Evolutionary conservation across 2,113 vertebrate species (phyloP), one percentile per base, ranked within the genome.

Genomic region (Cavia porcellus): DNA sequence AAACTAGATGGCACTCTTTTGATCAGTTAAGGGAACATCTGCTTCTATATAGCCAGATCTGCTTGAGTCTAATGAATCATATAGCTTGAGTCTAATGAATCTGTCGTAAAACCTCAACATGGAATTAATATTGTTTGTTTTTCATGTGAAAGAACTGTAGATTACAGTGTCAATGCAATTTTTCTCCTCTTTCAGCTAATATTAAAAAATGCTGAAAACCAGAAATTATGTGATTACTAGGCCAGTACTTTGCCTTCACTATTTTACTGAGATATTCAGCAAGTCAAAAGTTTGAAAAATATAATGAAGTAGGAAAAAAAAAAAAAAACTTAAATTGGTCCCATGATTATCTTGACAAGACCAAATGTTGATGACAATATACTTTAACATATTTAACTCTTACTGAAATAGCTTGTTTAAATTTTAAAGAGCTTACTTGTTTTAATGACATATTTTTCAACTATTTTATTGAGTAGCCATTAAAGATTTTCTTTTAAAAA

Each of bases 381-480:
- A 47, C 14, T 84, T 85, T 81, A 75, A 92, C 32, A 89, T 61
- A 62, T 74, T 97, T 94, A 84, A 74, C 66, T 38, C 84, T 66
- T 92, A 74, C 70, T 75, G 42, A 75, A 75, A 22, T 11, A 75
- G 22, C 72, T 25, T 72, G 5, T 75, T 75, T 75, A 45, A 28
- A 28, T 75, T 50, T 50, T 42, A 94, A 95, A 77, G 22, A 89
- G 86, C n/a, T 94, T 42, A 11, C 62, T 94, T 89, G 68, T 75
- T 93, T 97, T 95, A 89, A 97, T 19, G 32, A 95, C 24, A 57
- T 86, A 75, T n/a, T 86, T 92, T 84, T 87, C n/a, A 84, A 50
- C 15, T 74, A n/a, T 89, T 84, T 95, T 62, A 66, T 83, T 92
- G 42, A 95, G 8, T 35, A 96, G n/a, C 13, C 50, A 7, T 5